These are phyloP conservation scores for Malurus melanocephalus DNA, from an alignment of 2,113 vertebrate genomes.

Conservation along the genomic window DNA sequence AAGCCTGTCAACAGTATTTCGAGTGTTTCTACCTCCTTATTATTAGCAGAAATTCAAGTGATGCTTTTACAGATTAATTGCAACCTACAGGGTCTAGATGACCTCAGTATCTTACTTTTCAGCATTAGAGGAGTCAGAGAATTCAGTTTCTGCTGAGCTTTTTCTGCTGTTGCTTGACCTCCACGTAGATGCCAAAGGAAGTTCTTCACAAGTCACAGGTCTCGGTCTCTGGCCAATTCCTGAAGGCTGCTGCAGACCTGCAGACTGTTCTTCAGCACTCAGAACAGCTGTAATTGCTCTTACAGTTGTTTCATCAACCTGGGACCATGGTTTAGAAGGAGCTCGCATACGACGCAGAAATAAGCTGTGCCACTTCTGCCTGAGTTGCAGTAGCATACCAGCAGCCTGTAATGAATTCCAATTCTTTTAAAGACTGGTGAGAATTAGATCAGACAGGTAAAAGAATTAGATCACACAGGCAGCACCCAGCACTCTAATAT, in stretches of 20 bases:
- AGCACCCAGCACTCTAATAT: not conserved
- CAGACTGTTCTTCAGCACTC: constrained; percentile 82
- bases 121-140: constrained; percentile 48
- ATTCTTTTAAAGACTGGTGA: not conserved
- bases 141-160: constrained; percentile 66
- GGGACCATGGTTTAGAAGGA: constrained; percentile 87
- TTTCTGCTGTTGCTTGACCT: constrained; percentile 67
- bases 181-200: constrained; percentile 67
- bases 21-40: not conserved
- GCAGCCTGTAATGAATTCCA: constrained; percentile 77
- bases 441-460: not conserved
- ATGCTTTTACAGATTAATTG: not conserved
- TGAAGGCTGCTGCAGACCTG: constrained; percentile 87
- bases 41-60: not conserved
- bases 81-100: not conserved
- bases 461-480: not conserved
- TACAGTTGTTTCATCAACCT: constrained; percentile 84
- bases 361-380: constrained; percentile 90
- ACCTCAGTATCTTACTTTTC: constrained; percentile 73
- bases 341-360: constrained; percentile 84
- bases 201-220: constrained; percentile 81
- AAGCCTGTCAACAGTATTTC: not conserved
- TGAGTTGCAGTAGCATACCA: constrained; percentile 81
- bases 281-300: constrained; percentile 83
- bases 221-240: constrained; percentile 92